Evolutionary conservation across 2,113 vertebrate genomes (phyloP), one percentile per base, ranked within the genome.

Genomic region (Puntigrus tetrazona): DNA sequence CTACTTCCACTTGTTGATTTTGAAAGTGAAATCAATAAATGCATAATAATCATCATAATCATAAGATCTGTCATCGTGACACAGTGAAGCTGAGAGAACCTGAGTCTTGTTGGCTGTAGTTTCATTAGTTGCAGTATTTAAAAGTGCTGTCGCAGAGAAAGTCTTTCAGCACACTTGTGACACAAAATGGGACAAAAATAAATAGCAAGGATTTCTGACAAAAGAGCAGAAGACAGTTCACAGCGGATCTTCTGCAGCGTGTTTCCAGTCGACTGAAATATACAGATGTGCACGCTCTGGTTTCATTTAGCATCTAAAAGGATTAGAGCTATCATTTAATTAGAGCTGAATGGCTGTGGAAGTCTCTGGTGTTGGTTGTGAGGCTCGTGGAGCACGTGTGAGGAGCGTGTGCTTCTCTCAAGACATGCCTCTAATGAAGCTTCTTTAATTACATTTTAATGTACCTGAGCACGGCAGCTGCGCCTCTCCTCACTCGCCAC

Each of bases 401-500:
- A 22, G 78, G 79, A 84, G 45, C 4, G 43, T 76, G 34, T 31
- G 20, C 41, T 50, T 50, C 86, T 85, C 86, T n/a, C 41, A 86
- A 84, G 87, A 84, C 74, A 63, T 31, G 34, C 50, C 85, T 78
- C 86, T 88, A 90, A 90, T 90, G 87, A 88, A 86, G 85, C 86
- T 83, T 47, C 74, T 87, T 87, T 90, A 90, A 90, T 87, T 84
- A 83, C 84, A 88, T 90, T 90, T 90, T 90, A 88, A 90, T 90
- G 87, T 90, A 90, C 84, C 86, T 90, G 86, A 88, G 80, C 72
- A 59, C 76, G 84, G 84, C 89, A 90, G 89, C 87, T 90, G 89
- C 65, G 86, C 75, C 80, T 85, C 75, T 57, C 20, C 82, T 86
- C 70, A 67, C 70, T 31, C 69, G 65, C 41, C 43, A 41, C 43